These are phyloP conservation scores for Drosophila simulans DNA, from an alignment of 1,140 invertebrate genomes.

Conservation along the genomic window DNA sequence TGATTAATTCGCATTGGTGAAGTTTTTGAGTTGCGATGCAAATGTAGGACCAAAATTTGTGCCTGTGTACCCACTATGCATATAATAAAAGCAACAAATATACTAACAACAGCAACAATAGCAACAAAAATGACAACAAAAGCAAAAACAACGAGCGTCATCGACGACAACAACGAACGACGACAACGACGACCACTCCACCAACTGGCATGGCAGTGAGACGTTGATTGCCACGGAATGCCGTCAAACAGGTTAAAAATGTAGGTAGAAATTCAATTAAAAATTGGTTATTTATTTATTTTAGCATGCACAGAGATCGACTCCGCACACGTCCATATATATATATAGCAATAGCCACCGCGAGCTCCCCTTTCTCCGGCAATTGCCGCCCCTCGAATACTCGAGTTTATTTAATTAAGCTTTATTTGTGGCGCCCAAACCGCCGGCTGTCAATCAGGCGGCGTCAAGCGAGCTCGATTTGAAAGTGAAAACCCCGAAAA, in stretches of 20 bases:
- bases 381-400: constrained; percentile 8
- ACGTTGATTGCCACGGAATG: constrained; percentile 83
- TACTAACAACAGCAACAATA: constrained; percentile 49
- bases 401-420: constrained; percentile 71
- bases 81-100: constrained; percentile 64
- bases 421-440: constrained; percentile 56
- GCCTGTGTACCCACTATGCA: constrained; percentile 63
- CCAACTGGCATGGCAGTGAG: constrained; percentile 66
- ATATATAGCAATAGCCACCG: constrained; percentile 16
- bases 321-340: constrained; percentile 18
- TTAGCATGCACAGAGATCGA: constrained; percentile 77
- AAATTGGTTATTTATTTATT: constrained; percentile 84
- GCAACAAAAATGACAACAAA: constrained; percentile 35
- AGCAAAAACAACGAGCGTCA: constrained; percentile 50
- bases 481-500: constrained; percentile 69
- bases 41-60: neutral
- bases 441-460: constrained; percentile 67
- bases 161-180: constrained; percentile 55
- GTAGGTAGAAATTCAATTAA: constrained; percentile 84
- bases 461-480: constrained; percentile 59
- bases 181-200: constrained; percentile 63
- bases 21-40: too few relatives aligned
- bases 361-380: constrained; percentile 1
- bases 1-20: too few relatives aligned
- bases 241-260: constrained; percentile 84